Conservation (phyloP, 1,140 invertebrate species). For the Eumeta japonica region DNA sequence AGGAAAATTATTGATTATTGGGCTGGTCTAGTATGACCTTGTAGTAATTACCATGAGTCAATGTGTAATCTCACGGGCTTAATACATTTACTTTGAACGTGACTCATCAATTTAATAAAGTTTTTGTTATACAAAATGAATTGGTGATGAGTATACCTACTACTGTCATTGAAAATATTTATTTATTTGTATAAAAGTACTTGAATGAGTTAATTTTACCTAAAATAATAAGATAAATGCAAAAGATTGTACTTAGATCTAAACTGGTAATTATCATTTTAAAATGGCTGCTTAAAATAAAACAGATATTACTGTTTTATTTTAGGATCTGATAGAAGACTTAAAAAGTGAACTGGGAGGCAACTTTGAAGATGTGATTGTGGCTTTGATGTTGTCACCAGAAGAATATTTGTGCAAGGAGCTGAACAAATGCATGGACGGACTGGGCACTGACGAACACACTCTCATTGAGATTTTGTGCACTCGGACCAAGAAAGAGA, state of each 20-base stretch:
- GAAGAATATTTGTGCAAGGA: conserved; percentile 71
- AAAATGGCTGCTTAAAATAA: not conserved
- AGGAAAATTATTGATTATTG: too few species aligned
- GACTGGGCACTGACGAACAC: conserved; percentile 62
- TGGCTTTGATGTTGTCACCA: conserved; percentile 70
- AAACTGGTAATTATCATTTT: not conserved
- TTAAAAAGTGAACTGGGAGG: conserved; percentile 75
- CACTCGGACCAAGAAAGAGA: conserved; percentile 66
- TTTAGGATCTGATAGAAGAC: conserved; percentile 70
- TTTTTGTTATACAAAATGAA: not conserved
- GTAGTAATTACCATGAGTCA: too few species aligned
- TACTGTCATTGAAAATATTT: too few species aligned
- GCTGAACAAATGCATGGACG: conserved; percentile 68
- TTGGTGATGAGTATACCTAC: too few species aligned
- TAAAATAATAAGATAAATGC: too few species aligned
- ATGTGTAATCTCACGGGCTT: too few species aligned
- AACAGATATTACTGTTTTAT: too few species aligned
- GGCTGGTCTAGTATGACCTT: too few species aligned
- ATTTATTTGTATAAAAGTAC: too few species aligned
- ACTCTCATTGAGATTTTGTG: conserved; percentile 72
- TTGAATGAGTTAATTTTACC: too few species aligned
- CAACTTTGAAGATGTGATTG: conserved; percentile 75
- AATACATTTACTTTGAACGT: too few species aligned
- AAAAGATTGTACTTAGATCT: too few species aligned
- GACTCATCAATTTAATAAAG: not conserved